phyloP scores from a whole-genome alignment of 2,797 vertebrate species.

The Scolopax rusticola region DNA sequence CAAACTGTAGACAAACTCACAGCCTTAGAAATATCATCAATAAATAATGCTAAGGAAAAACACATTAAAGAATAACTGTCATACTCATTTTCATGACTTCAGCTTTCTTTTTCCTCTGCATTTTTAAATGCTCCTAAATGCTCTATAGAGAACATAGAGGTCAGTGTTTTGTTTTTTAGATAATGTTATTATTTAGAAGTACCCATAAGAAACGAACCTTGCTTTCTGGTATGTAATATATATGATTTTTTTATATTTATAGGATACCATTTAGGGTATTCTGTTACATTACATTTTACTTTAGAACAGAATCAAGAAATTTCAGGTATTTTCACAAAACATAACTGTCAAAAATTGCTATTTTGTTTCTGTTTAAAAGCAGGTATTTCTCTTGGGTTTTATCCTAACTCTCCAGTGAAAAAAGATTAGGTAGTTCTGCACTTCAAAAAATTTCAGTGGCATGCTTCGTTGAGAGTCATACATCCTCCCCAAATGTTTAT shows the following conservation, averaged over 20 bases:
- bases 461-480: neutral
- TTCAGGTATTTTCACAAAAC: neutral
- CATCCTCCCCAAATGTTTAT: neutral
- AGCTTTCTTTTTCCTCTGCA: neutral
- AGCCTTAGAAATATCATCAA: neutral
- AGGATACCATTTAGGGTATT: neutral
- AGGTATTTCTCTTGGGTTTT: neutral
- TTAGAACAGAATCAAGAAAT: neutral
- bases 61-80: neutral
- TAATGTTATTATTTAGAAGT: neutral
- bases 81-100: neutral
- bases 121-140: neutral
- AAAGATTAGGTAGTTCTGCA: neutral
- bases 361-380: neutral
- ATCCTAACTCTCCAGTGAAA: neutral
- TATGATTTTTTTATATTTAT: neutral
- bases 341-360: neutral
- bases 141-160: neutral
- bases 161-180: neutral
- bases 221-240: neutral
- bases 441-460: neutral
- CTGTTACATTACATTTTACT: neutral
- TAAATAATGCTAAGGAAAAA: neutral
- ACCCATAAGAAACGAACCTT: neutral
- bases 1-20: neutral